Evolutionary conservation across 2,888 invertebrate genomes (phyloP).

Genomic region (Pristionchus arcanus): DNA sequence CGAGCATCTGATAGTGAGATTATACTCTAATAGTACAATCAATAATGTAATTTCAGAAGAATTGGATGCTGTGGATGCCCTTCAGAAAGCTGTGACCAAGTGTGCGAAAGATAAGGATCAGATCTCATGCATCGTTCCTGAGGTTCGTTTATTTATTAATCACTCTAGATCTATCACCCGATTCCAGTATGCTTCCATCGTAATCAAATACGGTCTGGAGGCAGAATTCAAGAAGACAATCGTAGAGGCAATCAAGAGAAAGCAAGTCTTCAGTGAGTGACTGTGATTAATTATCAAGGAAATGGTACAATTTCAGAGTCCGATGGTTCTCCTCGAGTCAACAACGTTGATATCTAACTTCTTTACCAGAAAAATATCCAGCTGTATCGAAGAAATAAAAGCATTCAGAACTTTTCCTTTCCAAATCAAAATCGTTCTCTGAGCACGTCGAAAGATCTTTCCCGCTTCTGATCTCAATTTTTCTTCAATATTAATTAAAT

Average conservation of each 20-base stretch:
- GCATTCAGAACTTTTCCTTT: not conserved
- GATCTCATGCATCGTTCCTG: slow-evolving; percentile 21
- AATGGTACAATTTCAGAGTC: not conserved
- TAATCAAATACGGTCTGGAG: not conserved
- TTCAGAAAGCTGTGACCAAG: not conserved
- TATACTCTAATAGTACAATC: not conserved
- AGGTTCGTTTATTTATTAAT: not conserved
- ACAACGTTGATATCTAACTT: not conserved
- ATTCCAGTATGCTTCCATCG: slow-evolving; percentile 17
- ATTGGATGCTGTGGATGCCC: not conserved
- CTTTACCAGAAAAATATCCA: not conserved
- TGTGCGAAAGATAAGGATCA: not conserved
- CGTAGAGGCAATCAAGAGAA: slow-evolving; percentile 17
- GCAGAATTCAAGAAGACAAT: slow-evolving; percentile 17
- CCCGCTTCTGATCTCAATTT: not conserved
- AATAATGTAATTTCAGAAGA: not conserved
- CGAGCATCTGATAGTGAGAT: not conserved
- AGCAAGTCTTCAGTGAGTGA: slow-evolving; percentile 22
- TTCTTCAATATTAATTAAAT: not conserved
- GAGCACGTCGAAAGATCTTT: no score
- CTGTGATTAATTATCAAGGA: no score
- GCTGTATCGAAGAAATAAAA: not conserved
- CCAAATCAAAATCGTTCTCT: not conserved
- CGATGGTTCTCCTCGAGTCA: slow-evolving; percentile 10
- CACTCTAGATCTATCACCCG: not conserved